Evolutionary conservation across 2,113 vertebrate genomes (phyloP).

Genomic region (Tragulus kanchil): DNA sequence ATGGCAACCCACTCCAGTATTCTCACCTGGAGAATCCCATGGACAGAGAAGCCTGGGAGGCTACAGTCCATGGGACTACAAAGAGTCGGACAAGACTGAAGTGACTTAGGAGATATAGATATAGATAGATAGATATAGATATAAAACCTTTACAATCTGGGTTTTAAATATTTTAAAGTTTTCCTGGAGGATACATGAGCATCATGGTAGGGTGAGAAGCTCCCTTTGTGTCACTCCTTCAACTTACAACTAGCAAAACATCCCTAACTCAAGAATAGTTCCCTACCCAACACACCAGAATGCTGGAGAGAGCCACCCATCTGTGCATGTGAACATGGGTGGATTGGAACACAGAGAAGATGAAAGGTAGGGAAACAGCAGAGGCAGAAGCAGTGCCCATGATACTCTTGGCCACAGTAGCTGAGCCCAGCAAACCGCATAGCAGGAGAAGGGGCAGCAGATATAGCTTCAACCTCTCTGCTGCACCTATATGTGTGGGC

Average conservation of each 20-base stretch:
- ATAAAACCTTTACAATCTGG: not conserved
- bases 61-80: too few relatives aligned
- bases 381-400: not conserved
- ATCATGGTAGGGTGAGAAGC: not conserved
- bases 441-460: not conserved
- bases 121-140: too few relatives aligned
- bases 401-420: not conserved
- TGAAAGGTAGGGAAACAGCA: not conserved
- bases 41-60: too few relatives aligned
- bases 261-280: not conserved
- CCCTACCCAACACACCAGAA: not conserved
- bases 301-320: not conserved
- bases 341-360: not conserved
- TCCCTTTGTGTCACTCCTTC: not conserved
- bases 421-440: not conserved
- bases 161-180: not conserved
- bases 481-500: not conserved
- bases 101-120: too few relatives aligned
- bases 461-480: not conserved
- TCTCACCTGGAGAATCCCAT: too few relatives aligned
- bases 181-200: not conserved
- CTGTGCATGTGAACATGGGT: not conserved
- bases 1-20: too few relatives aligned
- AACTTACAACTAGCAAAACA: not conserved
- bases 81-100: too few relatives aligned